phyloP scores from a whole-genome alignment of 2,113 vertebrate genomes.

The Ptilonorhynchus violaceus region DNA sequence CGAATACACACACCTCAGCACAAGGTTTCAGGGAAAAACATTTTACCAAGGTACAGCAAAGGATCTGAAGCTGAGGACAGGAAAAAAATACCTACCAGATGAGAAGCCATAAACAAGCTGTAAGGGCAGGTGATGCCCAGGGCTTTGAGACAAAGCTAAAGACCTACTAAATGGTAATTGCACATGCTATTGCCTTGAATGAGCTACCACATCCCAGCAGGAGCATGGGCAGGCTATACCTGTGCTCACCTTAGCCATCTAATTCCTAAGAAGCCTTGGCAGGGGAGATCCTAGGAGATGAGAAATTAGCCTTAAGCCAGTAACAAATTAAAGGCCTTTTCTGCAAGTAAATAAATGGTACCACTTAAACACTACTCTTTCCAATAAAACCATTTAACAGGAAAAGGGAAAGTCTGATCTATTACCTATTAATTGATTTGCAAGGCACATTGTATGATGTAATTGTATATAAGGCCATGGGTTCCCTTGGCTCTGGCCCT shows the following conservation, averaged over 20 bases:
- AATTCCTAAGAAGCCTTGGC: not conserved
- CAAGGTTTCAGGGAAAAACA: not conserved
- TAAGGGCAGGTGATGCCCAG: not conserved
- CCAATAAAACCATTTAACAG: not conserved
- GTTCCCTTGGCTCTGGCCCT: not conserved
- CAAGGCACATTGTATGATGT: not conserved
- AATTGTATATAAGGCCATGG: not conserved
- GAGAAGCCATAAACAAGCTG: not conserved
- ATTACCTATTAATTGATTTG: not conserved
- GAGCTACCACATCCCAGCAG: not conserved
- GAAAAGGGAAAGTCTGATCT: not conserved
- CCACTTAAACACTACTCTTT: not conserved
- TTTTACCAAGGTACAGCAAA: not conserved
- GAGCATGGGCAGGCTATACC: not conserved
- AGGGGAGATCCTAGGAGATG: not conserved
- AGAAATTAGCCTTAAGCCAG: not conserved
- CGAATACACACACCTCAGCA: not conserved
- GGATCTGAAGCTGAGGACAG: not conserved
- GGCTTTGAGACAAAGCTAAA: not conserved
- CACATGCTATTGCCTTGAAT: not conserved
- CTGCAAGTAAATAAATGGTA: not conserved
- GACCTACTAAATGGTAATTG: not conserved
- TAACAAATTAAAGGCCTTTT: not conserved
- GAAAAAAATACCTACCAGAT: not conserved
- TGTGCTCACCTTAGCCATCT: not conserved